Base-by-base conservation (phyloP, 1,140 invertebrate species). In the fruit fly (Drosophila melanogaster) region DNA sequence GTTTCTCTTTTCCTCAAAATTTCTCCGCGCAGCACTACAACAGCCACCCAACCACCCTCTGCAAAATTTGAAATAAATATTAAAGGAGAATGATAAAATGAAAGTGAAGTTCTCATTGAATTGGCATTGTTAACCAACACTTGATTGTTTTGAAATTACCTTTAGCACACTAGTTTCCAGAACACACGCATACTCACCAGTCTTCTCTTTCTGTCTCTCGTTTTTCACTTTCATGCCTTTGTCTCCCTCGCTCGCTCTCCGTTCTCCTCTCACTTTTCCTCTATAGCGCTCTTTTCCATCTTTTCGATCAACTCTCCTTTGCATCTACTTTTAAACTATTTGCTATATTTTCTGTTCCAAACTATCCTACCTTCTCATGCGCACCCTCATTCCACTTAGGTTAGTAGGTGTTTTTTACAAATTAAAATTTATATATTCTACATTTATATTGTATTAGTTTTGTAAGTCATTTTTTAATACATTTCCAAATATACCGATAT, bases 351-450 rank as follows among this genome's bases (percentile, higher is more conserved):
- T 26, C 46, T 53, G 12, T 41, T 38, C 35, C 15, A 33, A n/a
- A 17, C 50, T 38, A 3, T 75, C 49, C 44, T 17, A 24, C 59
- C 38, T 15, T 17, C 41, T 53, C 56, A 77, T 76, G 53, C 61
- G 67, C 77, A 62, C 46, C 55, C 51, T 26, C 51, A 55, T 69
- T 30, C 37, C 30, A 46, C 57, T 33, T 67, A 73, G 80, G 61
- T 50, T 85, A 85, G 59, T 84, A 84, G 80, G 80, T 84, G 80
- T 66, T 75, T 81, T 81, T 83, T 84, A 53, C 7, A 41, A 51
- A 35, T 41, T 65, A 67, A 44, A 50, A 69, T 37, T 57, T 54
- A 57, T 69, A 69, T 69, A 64, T 46, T 61, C 44, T 58, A 80
- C 72, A 77, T 66, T 40, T 46, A 72, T 71, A 49, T 83, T 84